Evolutionary conservation across 2,888 invertebrate species (phyloP).

Genomic region (Halictus ligatus): DNA sequence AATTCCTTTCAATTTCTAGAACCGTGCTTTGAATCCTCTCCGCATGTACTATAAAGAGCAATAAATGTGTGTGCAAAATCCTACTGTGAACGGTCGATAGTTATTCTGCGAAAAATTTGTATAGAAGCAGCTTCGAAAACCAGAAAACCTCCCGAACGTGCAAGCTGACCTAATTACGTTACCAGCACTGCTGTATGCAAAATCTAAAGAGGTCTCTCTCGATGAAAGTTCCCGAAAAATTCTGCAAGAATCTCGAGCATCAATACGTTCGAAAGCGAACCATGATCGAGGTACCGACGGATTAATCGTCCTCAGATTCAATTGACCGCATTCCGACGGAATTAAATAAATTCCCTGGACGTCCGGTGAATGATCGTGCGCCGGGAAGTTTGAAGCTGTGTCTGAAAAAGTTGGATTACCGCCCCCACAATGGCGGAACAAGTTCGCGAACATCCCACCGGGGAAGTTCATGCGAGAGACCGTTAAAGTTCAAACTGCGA

Average conservation of each 20-base stretch:
- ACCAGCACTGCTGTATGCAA: not conserved
- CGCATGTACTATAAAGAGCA: not conserved
- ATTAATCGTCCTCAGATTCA: not conserved
- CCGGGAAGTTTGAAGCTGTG: constrained; percentile 26
- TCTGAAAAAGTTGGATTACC: constrained; percentile 25
- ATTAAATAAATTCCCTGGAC: constrained; percentile 6
- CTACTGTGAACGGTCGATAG: not conserved
- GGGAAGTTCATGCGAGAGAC: constrained; percentile 27
- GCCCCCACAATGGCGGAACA: not conserved
- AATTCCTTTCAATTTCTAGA: no score
- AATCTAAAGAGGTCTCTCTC: not conserved
- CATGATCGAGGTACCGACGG: not conserved
- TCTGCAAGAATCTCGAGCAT: not conserved
- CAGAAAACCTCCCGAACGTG: no score
- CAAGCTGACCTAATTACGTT: not conserved
- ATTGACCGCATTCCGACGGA: not conserved
- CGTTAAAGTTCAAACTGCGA: constrained; percentile 35
- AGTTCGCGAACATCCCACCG: constrained; percentile 11
- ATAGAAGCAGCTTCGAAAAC: not conserved
- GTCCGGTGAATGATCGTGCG: constrained; percentile 7
- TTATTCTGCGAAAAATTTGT: not conserved
- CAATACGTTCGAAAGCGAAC: not conserved
- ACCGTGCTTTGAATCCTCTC: no score
- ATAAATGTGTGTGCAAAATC: not conserved
- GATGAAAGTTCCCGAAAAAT: not conserved